A percentile compares a stretch with the other conserved stretches of the same genome.
phyloP scores from a whole-genome alignment of 2,113 vertebrate genomes.

The Caretta caretta region DNA sequence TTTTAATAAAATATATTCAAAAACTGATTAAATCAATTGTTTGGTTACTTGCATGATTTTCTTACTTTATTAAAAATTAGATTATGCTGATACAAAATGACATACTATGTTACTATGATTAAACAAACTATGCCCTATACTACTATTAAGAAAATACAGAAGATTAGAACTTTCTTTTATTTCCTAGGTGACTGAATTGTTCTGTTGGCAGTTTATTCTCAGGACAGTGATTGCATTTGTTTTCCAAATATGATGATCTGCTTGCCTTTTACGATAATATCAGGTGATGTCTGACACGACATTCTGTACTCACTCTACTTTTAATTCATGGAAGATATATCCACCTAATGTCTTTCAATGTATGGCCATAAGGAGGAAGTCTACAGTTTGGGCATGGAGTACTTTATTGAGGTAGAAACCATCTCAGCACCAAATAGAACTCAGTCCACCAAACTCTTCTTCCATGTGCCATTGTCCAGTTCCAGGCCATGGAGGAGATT shows the following conservation, averaged over 20 bases:
- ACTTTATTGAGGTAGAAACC: neutral
- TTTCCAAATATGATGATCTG: neutral
- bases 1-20: neutral
- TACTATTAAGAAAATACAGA: rapidly evolving
- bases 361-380: neutral
- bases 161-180: neutral
- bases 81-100: neutral
- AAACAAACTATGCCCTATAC: neutral
- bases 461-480: neutral
- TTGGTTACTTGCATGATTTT: neutral
- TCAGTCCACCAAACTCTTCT: neutral
- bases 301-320: rapidly evolving
- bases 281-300: neutral
- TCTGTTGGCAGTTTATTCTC: rapidly evolving
- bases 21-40: neutral
- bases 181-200: neutral
- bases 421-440: neutral
- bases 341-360: neutral
- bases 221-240: neutral
- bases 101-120: neutral
- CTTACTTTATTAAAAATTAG: neutral
- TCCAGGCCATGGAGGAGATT: neutral
- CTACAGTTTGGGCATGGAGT: neutral
- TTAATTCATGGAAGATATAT: neutral
- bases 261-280: rapidly evolving